These are phyloP conservation scores for Suncus etruscus DNA, from an alignment of 2,113 vertebrate genomes.

Conservation along the genomic window DNA sequence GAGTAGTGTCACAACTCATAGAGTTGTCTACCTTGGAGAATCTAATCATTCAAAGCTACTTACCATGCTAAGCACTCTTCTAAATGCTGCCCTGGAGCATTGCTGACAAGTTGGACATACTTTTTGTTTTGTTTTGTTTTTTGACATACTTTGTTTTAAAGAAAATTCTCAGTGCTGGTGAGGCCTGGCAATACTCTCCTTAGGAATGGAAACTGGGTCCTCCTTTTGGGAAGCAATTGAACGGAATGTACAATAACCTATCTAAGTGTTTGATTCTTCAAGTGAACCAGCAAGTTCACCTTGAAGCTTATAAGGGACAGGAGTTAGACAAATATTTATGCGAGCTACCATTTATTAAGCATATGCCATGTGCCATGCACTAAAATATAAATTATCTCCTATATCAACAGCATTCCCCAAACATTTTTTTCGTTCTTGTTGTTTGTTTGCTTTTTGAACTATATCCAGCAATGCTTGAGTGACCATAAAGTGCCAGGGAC, in stretches of 20 bases:
- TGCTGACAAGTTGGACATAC: no score
- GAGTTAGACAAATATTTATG: conserved; percentile 10
- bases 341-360: not conserved
- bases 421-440: not conserved
- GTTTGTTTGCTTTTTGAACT: no score
- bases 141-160: conserved; percentile 8
- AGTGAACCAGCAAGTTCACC: not conserved
- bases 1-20: not conserved
- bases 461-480: no score
- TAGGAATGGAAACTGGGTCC: not conserved
- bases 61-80: not conserved
- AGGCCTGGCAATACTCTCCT: not conserved
- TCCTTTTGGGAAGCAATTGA: not conserved
- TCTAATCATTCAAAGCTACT: not conserved
- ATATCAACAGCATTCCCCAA: not conserved
- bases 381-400: not conserved
- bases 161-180: not conserved
- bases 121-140: no score
- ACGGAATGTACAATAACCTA: not conserved
- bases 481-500: no score
- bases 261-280: not conserved
- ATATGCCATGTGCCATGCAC: not conserved
- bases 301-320: conserved; percentile 43
- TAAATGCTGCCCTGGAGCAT: no score
- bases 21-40: rapidly evolving